These are phyloP conservation scores for Coreoperca whiteheadi DNA, from an alignment of 2,113 vertebrate species.

Conservation along the genomic window DNA sequence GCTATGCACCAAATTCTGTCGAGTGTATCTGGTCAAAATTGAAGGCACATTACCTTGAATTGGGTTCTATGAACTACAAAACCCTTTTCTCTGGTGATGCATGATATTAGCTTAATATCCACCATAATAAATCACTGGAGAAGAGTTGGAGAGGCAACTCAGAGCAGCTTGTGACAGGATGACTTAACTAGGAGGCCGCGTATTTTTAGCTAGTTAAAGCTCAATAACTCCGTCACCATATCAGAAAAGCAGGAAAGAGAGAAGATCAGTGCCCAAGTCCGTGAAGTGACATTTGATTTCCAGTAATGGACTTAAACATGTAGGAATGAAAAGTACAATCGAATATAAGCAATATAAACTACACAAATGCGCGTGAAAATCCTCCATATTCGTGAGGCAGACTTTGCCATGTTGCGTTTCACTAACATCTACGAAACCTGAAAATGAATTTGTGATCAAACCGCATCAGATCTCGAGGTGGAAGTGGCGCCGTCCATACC, in stretches of 20 bases:
- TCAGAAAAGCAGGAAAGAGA: background rate
- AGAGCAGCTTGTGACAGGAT: conserved; percentile 1
- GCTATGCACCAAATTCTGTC: conserved; percentile 24
- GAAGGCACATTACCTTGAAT: conserved; percentile 46
- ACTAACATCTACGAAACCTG: background rate
- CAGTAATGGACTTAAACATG: background rate
- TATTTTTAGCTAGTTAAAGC: conserved; percentile 26
- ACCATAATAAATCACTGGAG: conserved; percentile 30
- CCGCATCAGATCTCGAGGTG: background rate
- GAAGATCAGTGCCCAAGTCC: background rate
- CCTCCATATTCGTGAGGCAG: background rate
- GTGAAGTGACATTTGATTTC: background rate
- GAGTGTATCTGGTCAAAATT: conserved; percentile 33
- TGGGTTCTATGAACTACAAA: conserved; percentile 31
- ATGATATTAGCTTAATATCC: conserved; percentile 50
- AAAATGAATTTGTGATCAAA: conserved; percentile 12
- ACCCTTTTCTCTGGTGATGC: conserved; percentile 38
- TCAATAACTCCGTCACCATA: background rate
- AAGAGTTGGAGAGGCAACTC: background rate
- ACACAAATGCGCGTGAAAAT: background rate
- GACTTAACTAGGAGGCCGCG: conserved; percentile 24
- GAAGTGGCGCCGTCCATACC: background rate
- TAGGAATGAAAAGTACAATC: background rate
- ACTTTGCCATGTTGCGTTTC: background rate
- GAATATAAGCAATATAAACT: background rate